Evolutionary conservation across 2,113 vertebrate species (phyloP).

Genomic region (Peromyscus leucopus): DNA sequence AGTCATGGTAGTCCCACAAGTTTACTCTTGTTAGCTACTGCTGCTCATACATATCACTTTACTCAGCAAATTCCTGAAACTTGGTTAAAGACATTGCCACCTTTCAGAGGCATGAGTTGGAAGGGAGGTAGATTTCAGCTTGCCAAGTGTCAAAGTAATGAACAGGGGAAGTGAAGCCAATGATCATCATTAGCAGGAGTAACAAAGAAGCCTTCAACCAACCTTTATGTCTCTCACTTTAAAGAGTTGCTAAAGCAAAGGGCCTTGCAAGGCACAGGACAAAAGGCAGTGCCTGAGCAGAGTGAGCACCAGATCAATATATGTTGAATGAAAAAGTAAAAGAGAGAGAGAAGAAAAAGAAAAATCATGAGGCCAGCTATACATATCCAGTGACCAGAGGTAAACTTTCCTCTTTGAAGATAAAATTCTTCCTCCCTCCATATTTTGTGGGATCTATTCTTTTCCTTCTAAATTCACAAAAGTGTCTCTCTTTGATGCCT

Average conservation of each 20-base stretch:
- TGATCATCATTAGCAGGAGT: conserved; percentile 26
- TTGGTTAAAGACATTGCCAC: conserved; percentile 54
- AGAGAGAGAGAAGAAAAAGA: background rate
- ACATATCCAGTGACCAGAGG: conserved; percentile 4
- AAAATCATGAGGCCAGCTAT: background rate
- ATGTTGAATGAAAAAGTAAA: conserved; percentile 12
- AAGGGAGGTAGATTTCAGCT: conserved; percentile 37
- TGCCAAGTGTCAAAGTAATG: conserved; percentile 64
- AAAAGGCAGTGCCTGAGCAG: background rate
- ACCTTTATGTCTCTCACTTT: conserved; percentile 51
- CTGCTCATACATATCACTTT: background rate
- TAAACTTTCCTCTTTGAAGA: background rate
- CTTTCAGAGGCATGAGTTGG: background rate
- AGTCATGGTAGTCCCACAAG: background rate
- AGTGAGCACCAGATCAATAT: background rate
- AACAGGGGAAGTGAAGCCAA: conserved; percentile 55
- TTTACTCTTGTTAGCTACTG: background rate
- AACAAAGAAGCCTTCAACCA: conserved; percentile 62
- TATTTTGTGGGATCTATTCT: background rate
- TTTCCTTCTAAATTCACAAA: conserved; percentile 38
- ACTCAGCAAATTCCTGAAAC: background rate
- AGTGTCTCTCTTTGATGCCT: conserved; percentile 5
- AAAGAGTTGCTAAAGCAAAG: conserved; percentile 53
- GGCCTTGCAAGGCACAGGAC: background rate
- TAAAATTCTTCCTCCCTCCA: background rate